Evolutionary conservation across 2,113 vertebrate genomes (phyloP).

Genomic region (Mesitornis unicolor): DNA sequence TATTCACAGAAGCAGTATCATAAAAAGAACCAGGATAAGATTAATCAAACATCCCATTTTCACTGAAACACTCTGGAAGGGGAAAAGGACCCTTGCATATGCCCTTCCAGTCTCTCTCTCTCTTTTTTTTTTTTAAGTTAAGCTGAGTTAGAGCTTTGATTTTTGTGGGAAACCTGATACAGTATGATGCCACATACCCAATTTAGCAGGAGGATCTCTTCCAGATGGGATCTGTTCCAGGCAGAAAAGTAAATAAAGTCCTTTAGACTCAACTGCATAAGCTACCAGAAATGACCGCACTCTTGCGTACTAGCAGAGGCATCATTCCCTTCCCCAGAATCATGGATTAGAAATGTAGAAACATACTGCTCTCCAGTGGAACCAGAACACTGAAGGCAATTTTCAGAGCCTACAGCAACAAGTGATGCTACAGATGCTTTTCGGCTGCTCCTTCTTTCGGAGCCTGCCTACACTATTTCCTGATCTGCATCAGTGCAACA

Average conservation of each 20-base stretch:
- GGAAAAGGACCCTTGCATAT: background rate
- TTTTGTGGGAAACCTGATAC: background rate
- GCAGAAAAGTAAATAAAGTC: background rate
- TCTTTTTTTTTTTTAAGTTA: background rate
- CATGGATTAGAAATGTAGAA: background rate
- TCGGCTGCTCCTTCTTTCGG: background rate
- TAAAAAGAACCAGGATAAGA: background rate
- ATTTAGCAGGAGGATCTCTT: background rate
- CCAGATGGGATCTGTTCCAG: background rate
- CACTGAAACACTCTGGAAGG: background rate
- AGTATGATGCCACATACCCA: background rate
- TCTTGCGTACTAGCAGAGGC: background rate
- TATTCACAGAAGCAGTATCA: background rate
- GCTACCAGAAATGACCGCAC: background rate
- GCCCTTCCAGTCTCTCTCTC: background rate
- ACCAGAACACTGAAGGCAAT: background rate
- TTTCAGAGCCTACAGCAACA: background rate
- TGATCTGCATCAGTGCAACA: too few species aligned
- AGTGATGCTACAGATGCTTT: background rate
- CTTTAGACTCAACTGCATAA: background rate
- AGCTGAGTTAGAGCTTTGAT: background rate
- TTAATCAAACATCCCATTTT: background rate
- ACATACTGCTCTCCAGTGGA: constrained; percentile 31
- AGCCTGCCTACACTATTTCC: background rate
- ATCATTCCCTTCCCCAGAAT: background rate